phyloP scores from a whole-genome alignment of 2,113 vertebrate species.

The Campylomormyrus numenius region DNA sequence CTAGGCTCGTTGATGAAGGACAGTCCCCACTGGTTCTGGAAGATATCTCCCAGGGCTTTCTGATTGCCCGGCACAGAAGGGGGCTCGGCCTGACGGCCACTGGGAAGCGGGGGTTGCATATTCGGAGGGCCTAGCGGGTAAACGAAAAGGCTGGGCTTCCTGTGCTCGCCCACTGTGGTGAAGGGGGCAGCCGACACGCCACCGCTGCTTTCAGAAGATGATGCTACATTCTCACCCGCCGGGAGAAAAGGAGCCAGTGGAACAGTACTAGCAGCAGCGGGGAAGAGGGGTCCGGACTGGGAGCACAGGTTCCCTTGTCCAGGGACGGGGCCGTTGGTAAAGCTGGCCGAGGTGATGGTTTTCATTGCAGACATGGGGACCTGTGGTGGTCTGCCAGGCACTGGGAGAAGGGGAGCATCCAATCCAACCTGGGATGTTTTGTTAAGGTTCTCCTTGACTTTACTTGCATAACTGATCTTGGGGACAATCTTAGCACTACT shows the following conservation, averaged over 20 bases:
- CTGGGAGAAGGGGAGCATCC: slow-evolving; percentile 59
- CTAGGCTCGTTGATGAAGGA: slow-evolving; percentile 97
- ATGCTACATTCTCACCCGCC: slow-evolving; percentile 72
- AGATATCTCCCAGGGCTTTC: slow-evolving; percentile 95
- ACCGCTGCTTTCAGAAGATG: slow-evolving; percentile 66
- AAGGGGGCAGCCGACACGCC: slow-evolving; percentile 53
- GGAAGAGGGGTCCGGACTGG: slow-evolving; percentile 73
- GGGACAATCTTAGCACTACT: slow-evolving; percentile 99
- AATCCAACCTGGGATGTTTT: slow-evolving; percentile 81
- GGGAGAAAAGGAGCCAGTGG: slow-evolving; percentile 59
- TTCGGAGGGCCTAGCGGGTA: slow-evolving; percentile 76
- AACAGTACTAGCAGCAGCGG: slow-evolving; percentile 76
- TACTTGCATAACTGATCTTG: slow-evolving; percentile 99
- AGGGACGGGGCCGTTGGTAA: slow-evolving; percentile 86
- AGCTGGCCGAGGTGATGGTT: slow-evolving; percentile 88
- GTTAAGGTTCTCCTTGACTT: slow-evolving; percentile 99
- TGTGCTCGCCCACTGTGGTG: slow-evolving; percentile 68
- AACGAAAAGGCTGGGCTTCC: slow-evolving; percentile 90
- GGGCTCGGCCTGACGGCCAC: slow-evolving; percentile 70
- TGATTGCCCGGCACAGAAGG: slow-evolving; percentile 80
- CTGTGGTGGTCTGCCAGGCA: slow-evolving; percentile 80
- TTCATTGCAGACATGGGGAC: slow-evolving; percentile 99
- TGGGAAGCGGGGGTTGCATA: slow-evolving; percentile 94
- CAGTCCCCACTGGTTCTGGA: slow-evolving; percentile 99
- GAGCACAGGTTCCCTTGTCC: slow-evolving; percentile 72